Evolutionary conservation across 2,888 invertebrate species (phyloP).

Genomic region (Ischnus inquisitorius): DNA sequence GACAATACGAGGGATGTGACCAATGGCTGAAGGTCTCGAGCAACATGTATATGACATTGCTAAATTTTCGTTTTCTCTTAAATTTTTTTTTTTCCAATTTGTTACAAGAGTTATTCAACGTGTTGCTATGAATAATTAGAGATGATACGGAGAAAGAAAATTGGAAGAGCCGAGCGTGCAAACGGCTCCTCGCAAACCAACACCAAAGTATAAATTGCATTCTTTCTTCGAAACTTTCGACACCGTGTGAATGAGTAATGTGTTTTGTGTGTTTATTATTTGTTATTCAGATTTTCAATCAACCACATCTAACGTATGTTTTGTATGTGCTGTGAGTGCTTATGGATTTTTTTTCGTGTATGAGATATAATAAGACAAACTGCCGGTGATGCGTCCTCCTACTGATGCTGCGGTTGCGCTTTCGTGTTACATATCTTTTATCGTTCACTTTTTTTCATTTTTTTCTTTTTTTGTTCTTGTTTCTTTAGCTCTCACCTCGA

Average conservation of each 20-base stretch:
- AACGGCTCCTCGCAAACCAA: slow-evolving; percentile 49
- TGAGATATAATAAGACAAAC: slow-evolving; percentile 30
- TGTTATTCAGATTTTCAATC: slow-evolving; percentile 16
- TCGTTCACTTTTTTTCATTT: slow-evolving; percentile 32
- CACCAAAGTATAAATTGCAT: slow-evolving; percentile 58
- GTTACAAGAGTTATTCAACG: slow-evolving; percentile 17
- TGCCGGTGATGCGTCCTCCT: slow-evolving; percentile 49
- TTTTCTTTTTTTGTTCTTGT: slow-evolving; percentile 17
- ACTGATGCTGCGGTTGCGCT: slow-evolving; percentile 47
- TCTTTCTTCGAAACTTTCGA: slow-evolving; percentile 37
- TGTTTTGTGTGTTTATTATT: slow-evolving; percentile 19
- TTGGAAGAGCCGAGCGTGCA: slow-evolving; percentile 57
- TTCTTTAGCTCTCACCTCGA: slow-evolving; percentile 34
- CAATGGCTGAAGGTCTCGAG: slow-evolving; percentile 30
- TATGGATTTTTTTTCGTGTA: not conserved
- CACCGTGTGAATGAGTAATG: slow-evolving; percentile 46
- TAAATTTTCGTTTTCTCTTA: not conserved
- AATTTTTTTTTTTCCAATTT: not conserved
- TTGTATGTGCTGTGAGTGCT: slow-evolving; percentile 32
- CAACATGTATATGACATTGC: not conserved
- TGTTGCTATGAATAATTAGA: slow-evolving; percentile 19
- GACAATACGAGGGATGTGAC: slow-evolving; percentile 61
- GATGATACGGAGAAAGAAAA: slow-evolving; percentile 23
- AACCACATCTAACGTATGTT: slow-evolving; percentile 25
- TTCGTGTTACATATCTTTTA: slow-evolving; percentile 31